Conservation (phyloP, 2,113 vertebrate species). For the Thunnus maccoyii region DNA sequence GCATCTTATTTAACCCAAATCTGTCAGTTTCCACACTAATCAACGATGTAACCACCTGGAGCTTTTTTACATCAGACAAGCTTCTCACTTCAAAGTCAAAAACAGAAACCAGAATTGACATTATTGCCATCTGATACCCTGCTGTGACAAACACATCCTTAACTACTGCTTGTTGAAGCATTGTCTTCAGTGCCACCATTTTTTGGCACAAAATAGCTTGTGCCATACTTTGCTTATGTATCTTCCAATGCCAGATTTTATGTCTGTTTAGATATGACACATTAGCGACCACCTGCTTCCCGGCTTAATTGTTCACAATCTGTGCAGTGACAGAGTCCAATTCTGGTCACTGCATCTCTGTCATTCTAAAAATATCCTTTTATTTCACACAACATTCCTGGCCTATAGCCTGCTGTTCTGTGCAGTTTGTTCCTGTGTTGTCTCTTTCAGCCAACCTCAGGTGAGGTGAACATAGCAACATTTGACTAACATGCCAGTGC, state of each 20-base stretch:
- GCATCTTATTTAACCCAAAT: constrained; percentile 59
- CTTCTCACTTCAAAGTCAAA: constrained; percentile 29
- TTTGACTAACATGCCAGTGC: background rate
- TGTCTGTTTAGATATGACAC: constrained; percentile 50
- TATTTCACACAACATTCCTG: constrained; percentile 16
- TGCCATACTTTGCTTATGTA: constrained; percentile 20
- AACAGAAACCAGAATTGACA: constrained; percentile 18
- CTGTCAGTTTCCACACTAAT: constrained; percentile 60
- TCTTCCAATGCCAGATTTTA: constrained; percentile 32
- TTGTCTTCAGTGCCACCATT: background rate
- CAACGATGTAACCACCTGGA: constrained; percentile 40
- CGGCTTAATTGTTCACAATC: constrained; percentile 56
- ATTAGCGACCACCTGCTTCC: constrained; percentile 51
- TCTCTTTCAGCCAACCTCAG: constrained; percentile 25
- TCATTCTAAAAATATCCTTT: constrained; percentile 45
- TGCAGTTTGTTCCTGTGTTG: constrained; percentile 26
- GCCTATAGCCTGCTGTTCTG: constrained; percentile 46
- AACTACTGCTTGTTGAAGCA: constrained; percentile 20
- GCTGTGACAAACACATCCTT: constrained; percentile 38
- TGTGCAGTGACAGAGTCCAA: constrained; percentile 30
- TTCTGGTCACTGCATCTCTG: constrained; percentile 23
- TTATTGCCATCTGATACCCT: background rate
- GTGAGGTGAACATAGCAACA: constrained; percentile 1
- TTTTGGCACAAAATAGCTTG: background rate
- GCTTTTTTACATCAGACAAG: constrained; percentile 37